Evolutionary conservation across 2,888 invertebrate species (phyloP).

Genomic region (Protonemura montana): DNA sequence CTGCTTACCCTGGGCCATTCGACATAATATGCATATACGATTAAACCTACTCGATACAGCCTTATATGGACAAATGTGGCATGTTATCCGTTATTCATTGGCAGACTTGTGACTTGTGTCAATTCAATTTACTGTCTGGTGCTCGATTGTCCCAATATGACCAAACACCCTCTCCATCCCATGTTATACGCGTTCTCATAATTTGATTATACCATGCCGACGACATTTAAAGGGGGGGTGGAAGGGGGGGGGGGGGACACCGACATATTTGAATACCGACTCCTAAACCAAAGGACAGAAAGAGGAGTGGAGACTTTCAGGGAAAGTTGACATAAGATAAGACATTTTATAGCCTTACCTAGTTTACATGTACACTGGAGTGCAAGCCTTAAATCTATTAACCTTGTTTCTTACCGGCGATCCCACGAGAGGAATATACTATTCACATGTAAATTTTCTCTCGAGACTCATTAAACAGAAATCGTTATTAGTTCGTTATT

Average conservation of each 20-base stretch:
- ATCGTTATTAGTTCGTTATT: background rate
- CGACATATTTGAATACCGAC: background rate
- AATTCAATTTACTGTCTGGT: background rate
- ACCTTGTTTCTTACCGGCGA: conserved; percentile 17
- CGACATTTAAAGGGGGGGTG: background rate
- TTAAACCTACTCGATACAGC: background rate
- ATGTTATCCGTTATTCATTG: conserved; percentile 32
- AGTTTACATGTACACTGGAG: background rate
- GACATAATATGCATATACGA: background rate
- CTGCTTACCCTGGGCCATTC: background rate
- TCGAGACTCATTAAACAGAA: background rate
- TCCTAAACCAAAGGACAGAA: conserved; percentile 18
- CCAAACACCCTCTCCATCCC: background rate
- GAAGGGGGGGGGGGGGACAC: background rate
- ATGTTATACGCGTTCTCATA: background rate
- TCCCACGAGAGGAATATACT: background rate
- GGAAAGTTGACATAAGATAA: conserved; percentile 29
- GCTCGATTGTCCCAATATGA: background rate
- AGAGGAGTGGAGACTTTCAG: conserved; percentile 27
- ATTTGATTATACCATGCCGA: background rate
- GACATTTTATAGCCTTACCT: conserved; percentile 19
- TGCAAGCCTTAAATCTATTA: conserved; percentile 19
- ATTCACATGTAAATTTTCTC: conserved; percentile 20
- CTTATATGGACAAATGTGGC: conserved; percentile 36
- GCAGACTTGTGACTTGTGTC: conserved; percentile 16